These are phyloP conservation scores for Nasonia vitripennis DNA, from an alignment of 1,140 invertebrate genomes.

Conservation along the genomic window DNA sequence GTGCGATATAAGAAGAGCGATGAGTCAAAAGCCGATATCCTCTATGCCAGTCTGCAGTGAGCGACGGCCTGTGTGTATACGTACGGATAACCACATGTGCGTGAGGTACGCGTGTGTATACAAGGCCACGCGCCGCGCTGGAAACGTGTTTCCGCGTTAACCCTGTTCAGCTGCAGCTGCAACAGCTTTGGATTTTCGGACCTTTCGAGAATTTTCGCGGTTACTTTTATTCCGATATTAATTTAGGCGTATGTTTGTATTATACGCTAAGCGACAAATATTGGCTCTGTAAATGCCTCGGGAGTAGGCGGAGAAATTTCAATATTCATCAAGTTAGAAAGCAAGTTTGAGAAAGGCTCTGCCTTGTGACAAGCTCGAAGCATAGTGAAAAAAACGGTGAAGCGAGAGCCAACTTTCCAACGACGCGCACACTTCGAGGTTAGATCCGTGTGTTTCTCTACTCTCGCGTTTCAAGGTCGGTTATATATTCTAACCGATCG, in stretches of 20 bases:
- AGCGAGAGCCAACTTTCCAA: too few relatives aligned
- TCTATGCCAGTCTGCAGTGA: background rate
- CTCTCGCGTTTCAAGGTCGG: too few relatives aligned
- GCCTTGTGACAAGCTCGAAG: too few relatives aligned
- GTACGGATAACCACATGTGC: background rate
- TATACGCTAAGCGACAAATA: background rate
- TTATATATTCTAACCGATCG: too few relatives aligned
- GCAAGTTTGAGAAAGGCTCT: background rate
- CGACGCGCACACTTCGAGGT: too few relatives aligned
- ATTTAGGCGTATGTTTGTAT: background rate
- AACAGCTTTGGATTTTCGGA: too few relatives aligned
- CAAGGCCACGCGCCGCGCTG: background rate
- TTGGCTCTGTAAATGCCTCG: background rate
- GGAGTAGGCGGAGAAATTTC: background rate
- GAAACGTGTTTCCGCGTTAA: background rate
- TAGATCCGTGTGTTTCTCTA: too few relatives aligned
- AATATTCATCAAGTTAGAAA: background rate
- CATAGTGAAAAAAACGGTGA: too few relatives aligned
- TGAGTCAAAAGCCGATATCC: conserved; percentile 21
- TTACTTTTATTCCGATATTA: background rate
- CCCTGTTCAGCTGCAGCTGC: too few relatives aligned
- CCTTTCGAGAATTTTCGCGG: too few relatives aligned
- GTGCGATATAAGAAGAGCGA: background rate
- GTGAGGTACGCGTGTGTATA: too few relatives aligned
- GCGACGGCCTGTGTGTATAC: background rate